phyloP scores from a whole-genome alignment of 2,888 invertebrate genomes.

The Agrotis puta region DNA sequence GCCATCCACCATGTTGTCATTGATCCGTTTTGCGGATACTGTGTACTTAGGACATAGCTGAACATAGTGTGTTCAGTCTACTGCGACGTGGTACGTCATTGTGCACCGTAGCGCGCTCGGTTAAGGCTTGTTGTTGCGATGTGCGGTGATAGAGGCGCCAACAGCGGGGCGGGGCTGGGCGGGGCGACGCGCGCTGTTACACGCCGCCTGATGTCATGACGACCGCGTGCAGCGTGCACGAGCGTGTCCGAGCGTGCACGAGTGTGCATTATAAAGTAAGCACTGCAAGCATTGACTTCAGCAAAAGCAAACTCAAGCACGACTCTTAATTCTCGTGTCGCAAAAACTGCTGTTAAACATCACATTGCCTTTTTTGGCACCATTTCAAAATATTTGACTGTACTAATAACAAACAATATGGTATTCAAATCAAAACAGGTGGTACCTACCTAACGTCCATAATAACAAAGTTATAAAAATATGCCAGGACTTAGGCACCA shows the following conservation, averaged over 20 bases:
- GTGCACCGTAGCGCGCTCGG: slow-evolving; percentile 43
- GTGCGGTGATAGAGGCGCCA: slow-evolving; percentile 60
- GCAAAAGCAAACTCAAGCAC: slow-evolving; percentile 27
- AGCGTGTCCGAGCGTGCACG: slow-evolving; percentile 41
- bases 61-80: slow-evolving; percentile 9
- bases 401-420: slow-evolving; percentile 1
- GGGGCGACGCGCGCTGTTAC: slow-evolving; percentile 75
- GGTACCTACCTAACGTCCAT: neutral
- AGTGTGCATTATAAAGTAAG: slow-evolving; percentile 61
- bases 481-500: neutral
- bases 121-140: slow-evolving; percentile 47
- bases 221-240: slow-evolving; percentile 26
- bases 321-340: slow-evolving; percentile 12
- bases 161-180: slow-evolving; percentile 85
- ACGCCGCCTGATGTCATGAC: slow-evolving; percentile 73
- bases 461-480: neutral
- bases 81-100: neutral
- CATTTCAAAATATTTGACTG: neutral
- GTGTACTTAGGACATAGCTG: neutral
- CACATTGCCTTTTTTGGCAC: neutral
- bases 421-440: neutral
- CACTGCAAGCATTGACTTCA: slow-evolving; percentile 5
- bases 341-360: neutral
- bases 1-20: neutral
- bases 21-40: slow-evolving; percentile 15